phyloP scores from a whole-genome alignment of 2,888 invertebrate species.

The Drosophila demipolita region DNA sequence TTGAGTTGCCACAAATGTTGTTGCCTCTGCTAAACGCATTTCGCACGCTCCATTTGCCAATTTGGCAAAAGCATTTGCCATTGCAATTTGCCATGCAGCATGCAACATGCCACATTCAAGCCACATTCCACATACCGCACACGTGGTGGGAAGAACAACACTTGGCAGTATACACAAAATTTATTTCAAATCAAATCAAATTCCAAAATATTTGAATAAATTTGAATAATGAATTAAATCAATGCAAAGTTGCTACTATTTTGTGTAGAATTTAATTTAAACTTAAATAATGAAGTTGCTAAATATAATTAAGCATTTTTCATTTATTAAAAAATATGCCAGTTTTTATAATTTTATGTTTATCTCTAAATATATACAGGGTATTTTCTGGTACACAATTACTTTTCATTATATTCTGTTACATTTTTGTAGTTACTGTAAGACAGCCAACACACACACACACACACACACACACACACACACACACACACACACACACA shows the following conservation, averaged over 20 bases:
- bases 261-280: neutral
- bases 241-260: slow-evolving; percentile 21
- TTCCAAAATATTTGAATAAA: slow-evolving; percentile 35
- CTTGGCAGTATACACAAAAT: slow-evolving; percentile 50
- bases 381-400: neutral
- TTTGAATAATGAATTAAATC: slow-evolving; percentile 24
- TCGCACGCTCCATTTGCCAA: slow-evolving; percentile 20
- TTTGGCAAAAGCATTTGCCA: slow-evolving; percentile 19
- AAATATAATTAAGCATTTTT: too few relatives aligned
- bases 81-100: slow-evolving; percentile 13
- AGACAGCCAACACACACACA: neutral
- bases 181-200: slow-evolving; percentile 46
- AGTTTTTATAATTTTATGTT: too few relatives aligned
- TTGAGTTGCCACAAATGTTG: slow-evolving; percentile 8
- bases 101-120: neutral
- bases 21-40: slow-evolving; percentile 33
- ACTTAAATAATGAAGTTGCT: too few relatives aligned
- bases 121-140: slow-evolving; percentile 7
- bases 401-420: neutral
- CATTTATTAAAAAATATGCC: neutral
- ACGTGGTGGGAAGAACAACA: slow-evolving; percentile 16
- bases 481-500: neutral
- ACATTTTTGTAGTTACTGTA: neutral
- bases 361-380: neutral
- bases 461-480: neutral